Evolutionary conservation across 2,888 invertebrate species (phyloP).

Genomic region (Pedicia rivosa): DNA sequence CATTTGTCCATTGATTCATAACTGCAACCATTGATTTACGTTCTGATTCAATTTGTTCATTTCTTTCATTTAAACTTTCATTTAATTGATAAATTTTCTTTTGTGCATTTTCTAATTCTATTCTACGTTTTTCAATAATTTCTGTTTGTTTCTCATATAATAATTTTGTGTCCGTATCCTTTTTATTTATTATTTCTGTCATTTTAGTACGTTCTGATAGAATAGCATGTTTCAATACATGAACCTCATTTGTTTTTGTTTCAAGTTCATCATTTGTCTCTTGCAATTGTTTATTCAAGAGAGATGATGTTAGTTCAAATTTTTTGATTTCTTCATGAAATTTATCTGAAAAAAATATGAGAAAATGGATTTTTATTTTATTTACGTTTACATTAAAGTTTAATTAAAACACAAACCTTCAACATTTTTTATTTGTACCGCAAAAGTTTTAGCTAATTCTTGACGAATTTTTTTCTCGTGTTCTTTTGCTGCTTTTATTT

Average conservation of each 20-base stretch:
- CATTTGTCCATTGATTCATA: conserved; percentile 27
- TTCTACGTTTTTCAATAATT: conserved; percentile 20
- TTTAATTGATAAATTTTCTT: conserved; percentile 25
- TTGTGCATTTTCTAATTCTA: conserved; percentile 30
- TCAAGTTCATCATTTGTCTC: conserved; percentile 18
- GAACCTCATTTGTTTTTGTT: conserved; percentile 23
- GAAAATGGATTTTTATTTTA: conserved; percentile 28
- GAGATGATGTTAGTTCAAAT: conserved; percentile 11
- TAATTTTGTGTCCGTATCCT: conserved; percentile 17
- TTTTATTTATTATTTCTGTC: conserved; percentile 19
- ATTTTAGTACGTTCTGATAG: conserved; percentile 26
- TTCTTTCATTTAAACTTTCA: conserved; percentile 22
- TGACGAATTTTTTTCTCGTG: conserved; percentile 38
- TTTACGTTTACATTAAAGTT: conserved; percentile 33
- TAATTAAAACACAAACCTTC: conserved; percentile 20
- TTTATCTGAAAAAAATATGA: conserved; percentile 17
- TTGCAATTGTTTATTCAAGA: conserved; percentile 21
- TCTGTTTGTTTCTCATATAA: conserved; percentile 18
- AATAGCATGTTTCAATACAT: conserved; percentile 26
- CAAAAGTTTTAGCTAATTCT: conserved; percentile 49
- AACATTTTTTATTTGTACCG: conserved; percentile 40
- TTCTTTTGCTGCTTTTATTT: conserved; percentile 16
- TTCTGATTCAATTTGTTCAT: conserved; percentile 30
- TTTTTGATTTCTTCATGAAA: conserved; percentile 2
- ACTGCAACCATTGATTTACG: conserved; percentile 31